Percentiles rank a stretch among this genome's conserved stretches.
phyloP scores from a whole-genome alignment of 2,888 invertebrate genomes.

The Sepiola atlantica region DNA sequence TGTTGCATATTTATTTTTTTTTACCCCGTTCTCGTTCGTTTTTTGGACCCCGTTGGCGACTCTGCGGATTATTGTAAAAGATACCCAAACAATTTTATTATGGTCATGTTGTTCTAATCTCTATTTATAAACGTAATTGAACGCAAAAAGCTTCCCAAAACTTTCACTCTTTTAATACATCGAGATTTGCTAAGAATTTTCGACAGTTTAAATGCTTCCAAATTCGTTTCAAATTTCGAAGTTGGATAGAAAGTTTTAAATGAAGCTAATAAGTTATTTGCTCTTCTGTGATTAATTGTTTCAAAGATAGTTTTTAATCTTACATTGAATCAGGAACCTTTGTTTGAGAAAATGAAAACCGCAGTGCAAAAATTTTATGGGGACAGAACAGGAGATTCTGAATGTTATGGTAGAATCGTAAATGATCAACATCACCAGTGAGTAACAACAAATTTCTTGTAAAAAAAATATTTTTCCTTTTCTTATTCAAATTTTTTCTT shows the following conservation, averaged over 20 bases:
- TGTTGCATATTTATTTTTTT: too few species aligned
- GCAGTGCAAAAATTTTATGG: slow-evolving; percentile 43
- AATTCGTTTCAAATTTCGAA: too few species aligned
- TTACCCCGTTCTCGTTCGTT: too few species aligned
- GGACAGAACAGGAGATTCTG: not conserved
- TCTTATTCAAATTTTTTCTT: not conserved
- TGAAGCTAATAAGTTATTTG: not conserved
- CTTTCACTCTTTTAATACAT: too few species aligned
- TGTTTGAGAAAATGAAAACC: slow-evolving; percentile 42
- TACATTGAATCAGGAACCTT: not conserved
- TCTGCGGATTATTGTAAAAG: too few species aligned
- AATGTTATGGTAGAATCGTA: slow-evolving; percentile 35
- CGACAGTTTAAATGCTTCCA: too few species aligned
- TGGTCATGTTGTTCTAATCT: too few species aligned
- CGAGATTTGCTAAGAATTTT: too few species aligned
- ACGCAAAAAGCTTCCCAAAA: too few species aligned
- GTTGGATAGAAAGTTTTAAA: not conserved
- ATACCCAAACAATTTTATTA: too few species aligned
- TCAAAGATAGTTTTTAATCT: not conserved
- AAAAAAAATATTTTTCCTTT: not conserved
- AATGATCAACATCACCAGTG: slow-evolving; percentile 43
- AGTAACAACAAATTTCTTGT: not conserved
- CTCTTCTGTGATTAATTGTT: not conserved
- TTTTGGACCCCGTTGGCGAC: too few species aligned
- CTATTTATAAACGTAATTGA: too few species aligned